A percentile compares a stretch with the other conserved stretches of the same genome.
Evolutionary conservation across 1,140 invertebrate species (phyloP).

Genomic region (Periplaneta americana): DNA sequence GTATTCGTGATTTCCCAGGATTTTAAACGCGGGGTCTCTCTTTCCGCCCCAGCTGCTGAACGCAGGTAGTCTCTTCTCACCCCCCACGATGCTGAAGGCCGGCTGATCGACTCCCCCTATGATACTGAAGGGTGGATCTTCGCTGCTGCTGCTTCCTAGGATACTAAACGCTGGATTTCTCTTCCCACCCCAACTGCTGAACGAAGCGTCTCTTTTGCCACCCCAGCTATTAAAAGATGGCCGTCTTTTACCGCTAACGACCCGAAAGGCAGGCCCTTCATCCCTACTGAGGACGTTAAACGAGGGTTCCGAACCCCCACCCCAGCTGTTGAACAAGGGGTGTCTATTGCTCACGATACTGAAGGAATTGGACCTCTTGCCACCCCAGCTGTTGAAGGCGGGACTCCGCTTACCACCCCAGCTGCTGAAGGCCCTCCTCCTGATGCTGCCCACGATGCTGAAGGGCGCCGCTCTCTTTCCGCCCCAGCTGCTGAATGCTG

Average conservation of each 20-base stretch:
- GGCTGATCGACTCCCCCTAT: neutral
- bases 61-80: neutral
- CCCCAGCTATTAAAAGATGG: neutral
- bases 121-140: too few species aligned
- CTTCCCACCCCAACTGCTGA: neutral
- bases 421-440: neutral
- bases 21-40: neutral
- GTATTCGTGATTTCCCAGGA: neutral
- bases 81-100: neutral
- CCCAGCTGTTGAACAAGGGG: too few species aligned
- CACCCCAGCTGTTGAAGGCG: neutral
- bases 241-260: neutral
- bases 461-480: neutral
- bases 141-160: too few species aligned
- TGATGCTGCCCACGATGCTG: neutral
- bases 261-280: neutral
- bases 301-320: neutral
- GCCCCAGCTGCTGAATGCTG: neutral
- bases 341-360: neutral
- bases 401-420: neutral
- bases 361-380: neutral
- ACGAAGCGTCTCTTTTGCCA: neutral
- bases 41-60: neutral
- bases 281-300: neutral
- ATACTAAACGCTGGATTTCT: too few species aligned